Evolutionary conservation across 2,888 invertebrate genomes (phyloP).

Genomic region (Agonum fuliginosum): DNA sequence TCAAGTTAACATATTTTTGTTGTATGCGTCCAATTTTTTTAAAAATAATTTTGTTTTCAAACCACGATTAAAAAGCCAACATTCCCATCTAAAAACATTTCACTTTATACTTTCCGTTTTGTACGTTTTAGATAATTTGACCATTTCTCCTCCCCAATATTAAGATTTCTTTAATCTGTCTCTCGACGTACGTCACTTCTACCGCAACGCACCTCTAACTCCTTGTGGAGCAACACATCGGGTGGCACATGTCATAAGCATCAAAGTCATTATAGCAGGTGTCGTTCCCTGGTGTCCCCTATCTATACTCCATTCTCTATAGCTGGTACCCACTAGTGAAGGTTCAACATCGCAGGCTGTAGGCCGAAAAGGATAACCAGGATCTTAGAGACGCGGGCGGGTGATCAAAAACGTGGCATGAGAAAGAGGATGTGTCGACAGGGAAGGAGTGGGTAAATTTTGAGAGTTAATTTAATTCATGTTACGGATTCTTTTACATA

Average conservation of each 20-base stretch:
- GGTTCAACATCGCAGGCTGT: neutral
- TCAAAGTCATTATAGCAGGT: slow-evolving; percentile 57
- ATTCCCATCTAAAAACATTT: too few relatives aligned
- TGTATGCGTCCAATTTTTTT: too few relatives aligned
- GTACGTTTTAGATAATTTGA: too few relatives aligned
- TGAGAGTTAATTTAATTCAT: too few relatives aligned
- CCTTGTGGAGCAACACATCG: slow-evolving; percentile 36
- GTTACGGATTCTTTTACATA: too few relatives aligned
- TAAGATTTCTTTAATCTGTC: too few relatives aligned
- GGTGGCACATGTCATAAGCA: slow-evolving; percentile 57
- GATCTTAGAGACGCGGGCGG: neutral
- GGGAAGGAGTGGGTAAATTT: neutral
- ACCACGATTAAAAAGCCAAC: too few relatives aligned
- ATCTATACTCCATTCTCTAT: slow-evolving; percentile 34
- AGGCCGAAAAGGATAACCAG: slow-evolving; percentile 9
- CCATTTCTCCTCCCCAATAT: too few relatives aligned
- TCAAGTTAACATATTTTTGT: too few relatives aligned
- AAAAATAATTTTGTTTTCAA: too few relatives aligned
- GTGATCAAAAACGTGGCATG: neutral
- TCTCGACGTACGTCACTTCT: slow-evolving; percentile 43
- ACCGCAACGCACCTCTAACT: neutral
- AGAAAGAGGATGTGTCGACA: neutral
- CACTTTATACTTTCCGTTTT: too few relatives aligned
- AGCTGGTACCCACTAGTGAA: neutral
- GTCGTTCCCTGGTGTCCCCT: too few relatives aligned